phyloP scores from a whole-genome alignment of 2,113 vertebrate species.

The Nettapus auritus region DNA sequence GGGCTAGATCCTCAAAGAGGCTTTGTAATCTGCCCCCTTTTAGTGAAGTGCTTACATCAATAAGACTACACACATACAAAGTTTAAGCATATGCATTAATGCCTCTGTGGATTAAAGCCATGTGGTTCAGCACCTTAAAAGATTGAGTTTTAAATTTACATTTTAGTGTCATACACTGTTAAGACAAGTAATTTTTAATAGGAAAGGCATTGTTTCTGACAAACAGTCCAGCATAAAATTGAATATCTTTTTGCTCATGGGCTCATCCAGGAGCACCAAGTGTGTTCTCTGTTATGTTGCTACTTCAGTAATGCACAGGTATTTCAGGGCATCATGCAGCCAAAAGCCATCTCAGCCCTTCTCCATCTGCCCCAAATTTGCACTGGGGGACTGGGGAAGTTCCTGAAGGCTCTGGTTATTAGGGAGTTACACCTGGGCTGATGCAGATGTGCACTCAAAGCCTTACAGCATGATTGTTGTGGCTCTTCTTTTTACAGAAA shows the following conservation, averaged over 20 bases:
- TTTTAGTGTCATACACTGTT: neutral
- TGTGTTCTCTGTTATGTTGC: fast-evolving
- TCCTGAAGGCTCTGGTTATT: neutral
- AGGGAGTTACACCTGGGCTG: neutral
- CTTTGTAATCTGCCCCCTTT: constrained; percentile 42
- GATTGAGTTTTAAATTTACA: neutral
- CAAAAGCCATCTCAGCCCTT: fast-evolving
- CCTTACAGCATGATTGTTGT: neutral
- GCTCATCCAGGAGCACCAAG: neutral
- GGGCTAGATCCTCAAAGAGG: constrained; percentile 40
- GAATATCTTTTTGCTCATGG: neutral
- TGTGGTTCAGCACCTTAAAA: neutral
- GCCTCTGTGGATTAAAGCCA: neutral
- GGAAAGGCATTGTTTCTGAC: neutral
- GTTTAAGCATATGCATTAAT: constrained; percentile 8
- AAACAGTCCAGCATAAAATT: neutral
- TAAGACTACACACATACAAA: neutral
- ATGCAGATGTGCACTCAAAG: neutral
- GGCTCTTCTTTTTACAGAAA: neutral
- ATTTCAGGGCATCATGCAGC: neutral
- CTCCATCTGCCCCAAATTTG: fast-evolving
- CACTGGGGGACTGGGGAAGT: neutral
- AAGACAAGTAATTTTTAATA: constrained; percentile 40
- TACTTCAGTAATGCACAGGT: neutral
- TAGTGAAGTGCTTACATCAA: constrained; percentile 9